phyloP scores from a whole-genome alignment of 2,797 vertebrate species.

The Fistularia commersonii region DNA sequence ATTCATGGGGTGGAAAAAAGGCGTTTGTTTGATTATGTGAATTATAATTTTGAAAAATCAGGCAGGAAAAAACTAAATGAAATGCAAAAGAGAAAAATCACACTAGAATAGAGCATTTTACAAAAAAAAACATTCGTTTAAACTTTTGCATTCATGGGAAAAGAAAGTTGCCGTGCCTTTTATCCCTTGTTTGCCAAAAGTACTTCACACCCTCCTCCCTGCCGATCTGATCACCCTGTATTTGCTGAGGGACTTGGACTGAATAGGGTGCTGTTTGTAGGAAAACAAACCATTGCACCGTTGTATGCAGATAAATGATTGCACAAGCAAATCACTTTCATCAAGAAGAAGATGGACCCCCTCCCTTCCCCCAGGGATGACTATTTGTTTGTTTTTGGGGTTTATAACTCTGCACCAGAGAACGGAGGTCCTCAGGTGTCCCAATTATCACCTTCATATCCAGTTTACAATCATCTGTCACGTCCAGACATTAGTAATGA shows the following conservation, averaged over 20 bases:
- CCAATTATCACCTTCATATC: conserved; percentile 57
- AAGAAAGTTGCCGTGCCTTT: no score
- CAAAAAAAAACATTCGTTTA: no score
- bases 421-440: conserved; percentile 60
- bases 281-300: conserved; percentile 43
- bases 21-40: no score
- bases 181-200: conserved; percentile 15
- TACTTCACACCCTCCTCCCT: conserved; percentile 31
- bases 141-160: no score
- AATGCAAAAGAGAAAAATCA: no score
- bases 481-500: conserved; percentile 43
- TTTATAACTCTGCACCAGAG: conserved; percentile 12
- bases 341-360: conserved; percentile 18
- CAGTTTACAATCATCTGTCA: conserved; percentile 44
- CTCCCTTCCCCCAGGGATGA: conserved; percentile 9
- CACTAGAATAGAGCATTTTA: no score
- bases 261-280: conserved; percentile 40
- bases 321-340: conserved; percentile 21
- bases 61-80: no score
- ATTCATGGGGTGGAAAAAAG: no score
- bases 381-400: conserved; percentile 29
- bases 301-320: conserved; percentile 39
- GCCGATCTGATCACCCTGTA: conserved; percentile 19
- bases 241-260: conserved; percentile 29
- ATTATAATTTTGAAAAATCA: no score